phyloP scores from a whole-genome alignment of 2,888 invertebrate species.

The Scrobipalpa atriplicella region DNA sequence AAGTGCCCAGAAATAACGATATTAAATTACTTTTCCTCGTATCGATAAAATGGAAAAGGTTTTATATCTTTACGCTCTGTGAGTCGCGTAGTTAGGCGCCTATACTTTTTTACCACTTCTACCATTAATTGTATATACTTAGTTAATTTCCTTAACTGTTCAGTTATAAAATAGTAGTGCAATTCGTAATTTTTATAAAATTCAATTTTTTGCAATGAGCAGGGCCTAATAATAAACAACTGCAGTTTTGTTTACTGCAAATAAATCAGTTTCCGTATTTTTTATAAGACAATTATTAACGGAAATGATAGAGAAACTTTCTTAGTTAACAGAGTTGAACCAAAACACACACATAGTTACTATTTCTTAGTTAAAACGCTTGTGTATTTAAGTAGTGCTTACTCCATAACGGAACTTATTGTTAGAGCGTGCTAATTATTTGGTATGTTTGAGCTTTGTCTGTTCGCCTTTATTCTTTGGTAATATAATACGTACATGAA shows the following conservation, averaged over 20 bases:
- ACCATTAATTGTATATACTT: conserved; percentile 3
- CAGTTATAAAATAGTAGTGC: no score
- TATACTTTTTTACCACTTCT: background rate
- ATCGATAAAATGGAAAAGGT: conserved; percentile 3
- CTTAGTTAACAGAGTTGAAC: background rate
- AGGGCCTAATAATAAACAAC: no score
- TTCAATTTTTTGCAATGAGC: no score
- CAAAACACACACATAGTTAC: background rate
- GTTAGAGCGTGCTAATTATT: conserved; percentile 28
- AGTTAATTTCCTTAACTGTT: conserved; percentile 3
- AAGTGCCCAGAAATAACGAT: background rate
- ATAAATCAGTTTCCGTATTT: no score
- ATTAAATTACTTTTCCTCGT: background rate
- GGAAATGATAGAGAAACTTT: background rate
- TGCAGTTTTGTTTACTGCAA: no score
- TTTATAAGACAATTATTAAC: background rate
- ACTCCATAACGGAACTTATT: conserved; percentile 19
- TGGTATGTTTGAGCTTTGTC: conserved; percentile 33
- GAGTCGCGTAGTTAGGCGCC: background rate
- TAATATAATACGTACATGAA: conserved; percentile 71
- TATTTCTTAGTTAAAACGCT: conserved; percentile 3
- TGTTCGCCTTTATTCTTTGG: conserved; percentile 53
- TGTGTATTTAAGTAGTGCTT: conserved; percentile 1
- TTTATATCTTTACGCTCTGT: conserved; percentile 7
- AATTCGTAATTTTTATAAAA: no score